phyloP scores from a whole-genome alignment of 2,113 vertebrate species.

The Narcine bancroftii region DNA sequence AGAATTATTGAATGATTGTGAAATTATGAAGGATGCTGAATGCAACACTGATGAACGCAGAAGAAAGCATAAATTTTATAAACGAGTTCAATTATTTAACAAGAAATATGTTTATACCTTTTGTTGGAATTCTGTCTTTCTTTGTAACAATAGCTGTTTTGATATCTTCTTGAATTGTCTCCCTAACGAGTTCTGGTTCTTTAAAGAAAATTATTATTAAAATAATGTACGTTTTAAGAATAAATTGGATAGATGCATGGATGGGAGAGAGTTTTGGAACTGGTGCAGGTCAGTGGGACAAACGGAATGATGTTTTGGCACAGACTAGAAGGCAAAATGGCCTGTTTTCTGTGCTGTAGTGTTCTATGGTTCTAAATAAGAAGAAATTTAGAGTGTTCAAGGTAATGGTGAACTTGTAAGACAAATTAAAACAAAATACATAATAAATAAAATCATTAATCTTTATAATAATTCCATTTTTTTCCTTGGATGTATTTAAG shows the following conservation, averaged over 20 bases:
- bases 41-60: background rate
- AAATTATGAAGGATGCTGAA: no score
- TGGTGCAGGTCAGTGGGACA: no score
- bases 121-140: constrained; percentile 51
- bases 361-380: no score
- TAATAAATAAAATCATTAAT: background rate
- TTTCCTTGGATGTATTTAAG: background rate
- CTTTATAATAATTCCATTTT: background rate
- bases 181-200: constrained; percentile 1
- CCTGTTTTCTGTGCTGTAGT: no score
- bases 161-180: constrained; percentile 42
- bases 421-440: background rate
- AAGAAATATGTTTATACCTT: constrained; percentile 49
- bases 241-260: no score
- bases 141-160: constrained; percentile 47
- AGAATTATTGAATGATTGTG: background rate
- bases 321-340: no score
- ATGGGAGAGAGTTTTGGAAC: no score
- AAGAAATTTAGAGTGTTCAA: background rate
- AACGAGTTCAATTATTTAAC: background rate
- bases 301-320: no score
- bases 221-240: no score
- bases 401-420: background rate
- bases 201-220: constrained; percentile 48
- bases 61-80: background rate